phyloP scores from a whole-genome alignment of 1,140 invertebrate species.

The Drosophila punjabiensis region DNA sequence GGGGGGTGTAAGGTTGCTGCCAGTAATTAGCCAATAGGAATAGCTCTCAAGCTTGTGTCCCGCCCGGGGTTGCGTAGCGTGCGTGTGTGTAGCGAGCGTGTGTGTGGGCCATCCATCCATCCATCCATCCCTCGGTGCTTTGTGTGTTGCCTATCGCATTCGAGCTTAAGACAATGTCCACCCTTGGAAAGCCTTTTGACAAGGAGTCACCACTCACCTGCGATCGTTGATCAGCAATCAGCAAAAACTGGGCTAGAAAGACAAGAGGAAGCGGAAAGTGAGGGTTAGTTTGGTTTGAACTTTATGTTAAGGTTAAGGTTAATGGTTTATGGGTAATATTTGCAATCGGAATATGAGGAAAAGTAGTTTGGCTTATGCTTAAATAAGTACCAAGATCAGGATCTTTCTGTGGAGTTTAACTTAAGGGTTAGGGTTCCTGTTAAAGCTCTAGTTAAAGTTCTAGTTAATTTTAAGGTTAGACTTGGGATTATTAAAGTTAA shows the following conservation, averaged over 20 bases:
- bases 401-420: too few species aligned
- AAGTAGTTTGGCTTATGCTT: too few species aligned
- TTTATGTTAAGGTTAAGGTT: neutral
- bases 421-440: too few species aligned
- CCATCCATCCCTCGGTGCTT: neutral
- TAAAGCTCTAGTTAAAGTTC: too few species aligned
- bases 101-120: conserved; percentile 41
- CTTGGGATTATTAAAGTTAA: too few species aligned
- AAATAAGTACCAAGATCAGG: too few species aligned
- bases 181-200: neutral
- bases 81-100: conserved; percentile 6
- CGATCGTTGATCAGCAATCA: conserved; percentile 6
- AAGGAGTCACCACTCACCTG: conserved; percentile 3
- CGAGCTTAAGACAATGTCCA: conserved; percentile 31
- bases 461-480: too few species aligned
- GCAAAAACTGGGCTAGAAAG: neutral
- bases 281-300: neutral
- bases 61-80: conserved; percentile 27
- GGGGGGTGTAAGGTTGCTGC: neutral
- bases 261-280: neutral
- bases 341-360: too few species aligned
- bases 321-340: too few species aligned
- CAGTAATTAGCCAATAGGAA: conserved; percentile 82
- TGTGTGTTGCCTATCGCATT: conserved; percentile 16
- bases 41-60: conserved; percentile 68